These are phyloP conservation scores for Platycheirus albimanus DNA, from an alignment of 2,888 invertebrate species.

Conservation along the genomic window DNA sequence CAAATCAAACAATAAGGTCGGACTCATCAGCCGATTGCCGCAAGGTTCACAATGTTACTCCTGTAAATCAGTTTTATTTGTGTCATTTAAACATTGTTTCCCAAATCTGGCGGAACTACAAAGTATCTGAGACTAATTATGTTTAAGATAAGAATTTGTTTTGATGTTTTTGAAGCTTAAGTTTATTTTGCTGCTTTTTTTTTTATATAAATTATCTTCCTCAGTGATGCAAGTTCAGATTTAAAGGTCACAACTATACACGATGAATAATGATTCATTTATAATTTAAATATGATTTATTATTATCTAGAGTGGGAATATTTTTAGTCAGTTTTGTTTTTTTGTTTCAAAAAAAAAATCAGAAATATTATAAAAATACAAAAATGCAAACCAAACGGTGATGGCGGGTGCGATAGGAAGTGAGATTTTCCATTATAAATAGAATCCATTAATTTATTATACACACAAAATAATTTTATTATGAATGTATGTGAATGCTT, in stretches of 20 bases:
- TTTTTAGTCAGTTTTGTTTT: slow-evolving; percentile 12
- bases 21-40: slow-evolving; percentile 1
- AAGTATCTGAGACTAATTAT: slow-evolving; percentile 45
- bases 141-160: slow-evolving; percentile 50
- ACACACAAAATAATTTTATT: neutral
- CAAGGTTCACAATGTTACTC: slow-evolving; percentile 23
- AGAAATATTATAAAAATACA: neutral
- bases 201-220: slow-evolving; percentile 24
- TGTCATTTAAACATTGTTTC: slow-evolving; percentile 33
- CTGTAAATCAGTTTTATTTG: slow-evolving; percentile 26
- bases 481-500: too few relatives aligned
- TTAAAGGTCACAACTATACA: slow-evolving; percentile 49
- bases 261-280: slow-evolving; percentile 63
- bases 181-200: neutral
- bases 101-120: slow-evolving; percentile 37
- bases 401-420: slow-evolving; percentile 4
- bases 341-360: slow-evolving; percentile 13
- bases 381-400: neutral
- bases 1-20: slow-evolving; percentile 9
- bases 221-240: slow-evolving; percentile 45
- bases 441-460: slow-evolving; percentile 50
- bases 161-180: slow-evolving; percentile 16
- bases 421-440: slow-evolving; percentile 37
- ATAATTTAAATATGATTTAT: slow-evolving; percentile 56
- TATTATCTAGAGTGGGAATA: slow-evolving; percentile 42